phyloP scores from a whole-genome alignment of 2,888 invertebrate species.

The Ethmia dodecea region DNA sequence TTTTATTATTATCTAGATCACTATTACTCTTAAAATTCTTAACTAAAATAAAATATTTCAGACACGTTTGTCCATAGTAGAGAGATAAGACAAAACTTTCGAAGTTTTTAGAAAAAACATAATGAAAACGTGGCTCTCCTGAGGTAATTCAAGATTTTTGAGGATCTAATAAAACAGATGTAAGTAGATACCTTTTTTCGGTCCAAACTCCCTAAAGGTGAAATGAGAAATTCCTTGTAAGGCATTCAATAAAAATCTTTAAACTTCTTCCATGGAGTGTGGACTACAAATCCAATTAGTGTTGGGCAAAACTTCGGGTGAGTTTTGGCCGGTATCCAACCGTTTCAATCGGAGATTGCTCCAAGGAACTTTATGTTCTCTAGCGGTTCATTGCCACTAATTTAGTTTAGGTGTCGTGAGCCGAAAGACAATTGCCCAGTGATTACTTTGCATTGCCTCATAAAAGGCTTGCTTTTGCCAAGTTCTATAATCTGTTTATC shows the following conservation, averaged over 20 bases:
- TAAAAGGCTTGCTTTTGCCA: slow-evolving; percentile 1
- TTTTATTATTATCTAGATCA: too few species aligned
- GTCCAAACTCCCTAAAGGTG: neutral
- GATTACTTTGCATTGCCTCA: slow-evolving; percentile 31
- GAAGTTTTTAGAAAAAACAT: too few species aligned
- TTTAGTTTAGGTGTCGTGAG: slow-evolving; percentile 41
- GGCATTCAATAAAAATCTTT: slow-evolving; percentile 19
- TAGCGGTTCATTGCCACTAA: slow-evolving; percentile 42
- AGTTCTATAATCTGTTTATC: too few species aligned
- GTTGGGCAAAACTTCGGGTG: slow-evolving; percentile 51
- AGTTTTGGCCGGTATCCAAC: slow-evolving; percentile 60
- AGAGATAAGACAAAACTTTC: too few species aligned
- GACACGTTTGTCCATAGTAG: too few species aligned
- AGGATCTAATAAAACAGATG: too few species aligned
- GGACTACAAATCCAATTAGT: slow-evolving; percentile 65
- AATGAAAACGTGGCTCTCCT: too few species aligned
- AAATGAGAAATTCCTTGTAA: neutral
- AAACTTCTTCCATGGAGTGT: slow-evolving; percentile 28
- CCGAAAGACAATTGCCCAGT: slow-evolving; percentile 35
- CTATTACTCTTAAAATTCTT: too few species aligned
- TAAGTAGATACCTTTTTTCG: too few species aligned
- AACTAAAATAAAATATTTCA: too few species aligned
- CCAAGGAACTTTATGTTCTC: slow-evolving; percentile 31
- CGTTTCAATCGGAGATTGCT: slow-evolving; percentile 53
- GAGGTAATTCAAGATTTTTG: too few species aligned